Conservation (phyloP, 2,113 vertebrate species). For the Gallinago jamesoni region DNA sequence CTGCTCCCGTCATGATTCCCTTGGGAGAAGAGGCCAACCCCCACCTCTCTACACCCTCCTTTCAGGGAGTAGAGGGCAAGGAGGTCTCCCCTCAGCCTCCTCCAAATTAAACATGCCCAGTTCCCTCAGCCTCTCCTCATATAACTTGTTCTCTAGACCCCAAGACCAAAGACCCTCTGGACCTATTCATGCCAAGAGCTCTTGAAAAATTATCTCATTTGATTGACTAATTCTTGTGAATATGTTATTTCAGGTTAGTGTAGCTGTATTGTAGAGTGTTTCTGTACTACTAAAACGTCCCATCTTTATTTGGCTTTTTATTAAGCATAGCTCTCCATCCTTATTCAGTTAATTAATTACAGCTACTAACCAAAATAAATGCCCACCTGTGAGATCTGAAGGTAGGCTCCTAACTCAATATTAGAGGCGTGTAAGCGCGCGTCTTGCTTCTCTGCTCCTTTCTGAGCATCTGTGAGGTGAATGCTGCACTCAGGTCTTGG, state of each 20-base stretch:
- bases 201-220: not conserved
- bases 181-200: too few species aligned
- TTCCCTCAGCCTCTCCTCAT: too few species aligned
- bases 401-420: not conserved
- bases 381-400: not conserved
- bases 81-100: too few species aligned
- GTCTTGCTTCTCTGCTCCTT: not conserved
- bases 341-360: not conserved
- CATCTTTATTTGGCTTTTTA: not conserved
- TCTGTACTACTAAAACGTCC: not conserved
- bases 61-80: too few species aligned
- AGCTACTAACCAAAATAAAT: not conserved
- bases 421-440: accelerated
- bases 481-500: accelerated
- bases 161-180: too few species aligned
- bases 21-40: too few species aligned
- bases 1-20: too few species aligned
- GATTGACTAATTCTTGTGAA: not conserved
- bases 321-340: not conserved
- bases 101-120: too few species aligned
- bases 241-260: not conserved
- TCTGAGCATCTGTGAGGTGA: not conserved
- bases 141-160: too few species aligned
- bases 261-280: not conserved
- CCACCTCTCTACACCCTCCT: too few species aligned